Conservation (phyloP, 2,888 invertebrate genomes). For the Pandemis heparana region DNA sequence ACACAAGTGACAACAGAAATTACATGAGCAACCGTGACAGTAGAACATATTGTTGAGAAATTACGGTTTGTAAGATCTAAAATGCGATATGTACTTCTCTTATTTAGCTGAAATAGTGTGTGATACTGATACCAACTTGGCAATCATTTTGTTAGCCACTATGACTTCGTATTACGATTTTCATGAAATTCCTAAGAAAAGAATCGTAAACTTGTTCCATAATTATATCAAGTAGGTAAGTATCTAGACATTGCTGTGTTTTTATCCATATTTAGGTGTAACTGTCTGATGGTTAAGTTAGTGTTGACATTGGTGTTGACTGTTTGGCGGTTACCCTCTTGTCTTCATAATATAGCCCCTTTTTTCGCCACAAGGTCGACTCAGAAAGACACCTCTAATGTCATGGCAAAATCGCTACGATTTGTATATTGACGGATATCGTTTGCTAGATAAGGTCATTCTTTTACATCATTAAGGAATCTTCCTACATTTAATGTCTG, state of each 20-base stretch:
- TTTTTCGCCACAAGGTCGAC: constrained; percentile 25
- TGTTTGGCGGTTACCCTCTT: constrained; percentile 13
- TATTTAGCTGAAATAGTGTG: too few relatives aligned
- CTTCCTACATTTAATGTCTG: neutral
- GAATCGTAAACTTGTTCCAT: too few relatives aligned
- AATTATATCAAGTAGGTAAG: too few relatives aligned
- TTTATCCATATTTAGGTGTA: constrained; percentile 3
- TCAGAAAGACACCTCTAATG: constrained; percentile 24
- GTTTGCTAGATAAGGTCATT: neutral
- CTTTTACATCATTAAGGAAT: neutral
- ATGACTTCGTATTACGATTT: too few relatives aligned
- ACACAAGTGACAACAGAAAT: neutral
- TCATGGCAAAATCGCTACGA: constrained; percentile 17
- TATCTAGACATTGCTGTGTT: too few relatives aligned
- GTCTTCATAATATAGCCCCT: constrained; percentile 17
- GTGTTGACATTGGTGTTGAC: neutral
- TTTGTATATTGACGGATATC: constrained; percentile 6
- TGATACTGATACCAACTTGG: too few relatives aligned
- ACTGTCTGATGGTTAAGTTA: neutral
- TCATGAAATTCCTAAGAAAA: too few relatives aligned
- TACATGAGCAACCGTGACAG: neutral
- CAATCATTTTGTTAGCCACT: too few relatives aligned
- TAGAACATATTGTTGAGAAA: too few relatives aligned
- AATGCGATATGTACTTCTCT: too few relatives aligned
- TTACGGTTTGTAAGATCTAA: too few relatives aligned